phyloP scores from a whole-genome alignment of 2,113 vertebrate genomes.

The Psettodes erumei region DNA sequence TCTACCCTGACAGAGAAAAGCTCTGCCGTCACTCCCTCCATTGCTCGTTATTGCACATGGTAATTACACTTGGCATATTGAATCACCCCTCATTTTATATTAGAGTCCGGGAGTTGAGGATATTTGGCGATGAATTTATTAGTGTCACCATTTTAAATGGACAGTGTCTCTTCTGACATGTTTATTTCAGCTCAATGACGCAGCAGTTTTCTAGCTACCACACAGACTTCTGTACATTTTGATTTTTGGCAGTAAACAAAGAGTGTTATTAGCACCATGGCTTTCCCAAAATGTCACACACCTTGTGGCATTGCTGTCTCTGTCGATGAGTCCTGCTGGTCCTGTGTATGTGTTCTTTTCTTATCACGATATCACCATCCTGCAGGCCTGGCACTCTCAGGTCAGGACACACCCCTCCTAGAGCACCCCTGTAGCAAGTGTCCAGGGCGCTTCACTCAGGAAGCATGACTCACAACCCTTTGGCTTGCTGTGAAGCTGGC shows the following conservation, averaged over 20 bases:
- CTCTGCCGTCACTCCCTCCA: conserved; percentile 61
- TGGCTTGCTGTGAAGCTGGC: conserved; percentile 62
- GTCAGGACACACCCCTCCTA: conserved; percentile 60
- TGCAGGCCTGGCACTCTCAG: conserved; percentile 49
- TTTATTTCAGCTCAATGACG: conserved; percentile 59
- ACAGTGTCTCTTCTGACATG: conserved; percentile 62
- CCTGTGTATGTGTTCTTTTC: conserved; percentile 58
- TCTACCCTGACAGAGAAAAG: conserved; percentile 64
- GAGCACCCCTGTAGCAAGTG: conserved; percentile 54
- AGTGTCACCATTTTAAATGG: conserved; percentile 67
- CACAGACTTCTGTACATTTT: conserved; percentile 39
- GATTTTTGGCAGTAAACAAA: conserved; percentile 51
- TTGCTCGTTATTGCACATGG: conserved; percentile 65
- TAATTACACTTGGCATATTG: conserved; percentile 75
- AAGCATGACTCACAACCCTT: conserved; percentile 75
- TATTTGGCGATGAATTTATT: conserved; percentile 66
- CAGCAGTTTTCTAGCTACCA: conserved; percentile 43
- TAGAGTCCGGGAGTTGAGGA: conserved; percentile 50
- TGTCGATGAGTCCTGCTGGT: conserved; percentile 40
- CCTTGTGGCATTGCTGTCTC: conserved; percentile 41
- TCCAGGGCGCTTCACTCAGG: conserved; percentile 64
- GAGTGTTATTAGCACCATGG: conserved; percentile 48
- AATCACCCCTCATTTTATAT: conserved; percentile 69
- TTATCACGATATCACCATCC: conserved; percentile 45
- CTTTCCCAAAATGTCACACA: conserved; percentile 65